Evolutionary conservation across 1,140 invertebrate species (phyloP).

Genomic region (Tetramorium alpestre): DNA sequence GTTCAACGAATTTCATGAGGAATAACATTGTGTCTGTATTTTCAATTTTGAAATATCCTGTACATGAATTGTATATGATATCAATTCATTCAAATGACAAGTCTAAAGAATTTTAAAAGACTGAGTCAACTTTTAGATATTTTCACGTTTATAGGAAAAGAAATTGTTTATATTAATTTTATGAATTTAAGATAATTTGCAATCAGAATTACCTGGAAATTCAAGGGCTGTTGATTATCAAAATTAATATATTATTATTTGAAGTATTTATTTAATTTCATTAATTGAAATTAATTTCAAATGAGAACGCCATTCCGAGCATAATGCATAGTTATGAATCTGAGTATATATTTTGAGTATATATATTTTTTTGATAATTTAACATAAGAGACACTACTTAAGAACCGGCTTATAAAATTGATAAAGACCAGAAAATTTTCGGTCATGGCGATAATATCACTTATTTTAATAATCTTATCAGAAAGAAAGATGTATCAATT

Average conservation of each 20-base stretch:
- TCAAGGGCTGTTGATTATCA: background rate
- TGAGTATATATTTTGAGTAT: constrained; percentile 37
- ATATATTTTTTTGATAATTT: background rate
- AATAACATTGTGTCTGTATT: background rate
- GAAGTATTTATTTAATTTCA: background rate
- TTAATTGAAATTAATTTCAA: constrained; percentile 24
- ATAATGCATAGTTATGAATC: constrained; percentile 53
- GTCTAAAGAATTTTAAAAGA: constrained; percentile 1
- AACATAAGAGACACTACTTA: background rate
- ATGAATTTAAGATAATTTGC: constrained; percentile 9
- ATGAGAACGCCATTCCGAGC: constrained; percentile 26
- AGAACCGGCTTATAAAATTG: background rate
- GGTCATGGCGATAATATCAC: background rate
- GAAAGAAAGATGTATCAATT: background rate
- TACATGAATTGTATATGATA: background rate
- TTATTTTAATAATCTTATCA: background rate
- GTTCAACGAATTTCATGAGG: background rate
- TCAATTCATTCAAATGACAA: background rate
- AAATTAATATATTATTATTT: constrained; percentile 19
- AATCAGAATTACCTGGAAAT: background rate
- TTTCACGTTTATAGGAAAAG: constrained; percentile 9
- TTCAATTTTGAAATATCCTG: background rate
- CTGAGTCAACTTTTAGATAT: background rate
- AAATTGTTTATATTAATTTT: constrained; percentile 7
- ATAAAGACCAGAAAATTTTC: background rate